Evolutionary conservation across 2,113 vertebrate genomes (phyloP), one percentile per base, ranked within the genome.

Genomic region (Aspidoscelis tigris): DNA sequence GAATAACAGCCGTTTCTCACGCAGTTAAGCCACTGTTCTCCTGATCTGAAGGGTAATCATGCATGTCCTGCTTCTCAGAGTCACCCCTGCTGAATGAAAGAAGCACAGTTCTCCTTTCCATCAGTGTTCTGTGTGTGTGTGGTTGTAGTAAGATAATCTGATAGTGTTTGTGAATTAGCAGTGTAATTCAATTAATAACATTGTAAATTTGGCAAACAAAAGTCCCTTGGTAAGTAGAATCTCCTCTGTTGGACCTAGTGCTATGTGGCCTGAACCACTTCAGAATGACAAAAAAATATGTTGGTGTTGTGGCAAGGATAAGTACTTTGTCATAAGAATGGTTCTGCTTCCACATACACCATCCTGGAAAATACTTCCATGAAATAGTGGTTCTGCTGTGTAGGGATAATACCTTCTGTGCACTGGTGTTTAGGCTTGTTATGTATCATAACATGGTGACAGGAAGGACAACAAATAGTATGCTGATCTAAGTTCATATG

Each of bases 1-100:
- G 96, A 95, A 96, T 95, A 94, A 89, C 85, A 90, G 89, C 89
- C 90, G 93, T 94, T 94, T 94, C 86, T 83, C 92, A 61, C 81
- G 90, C 90, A 64, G 91, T 93, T 94, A 75, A 93, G 92, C 92
- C 88, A 79, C 92, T 5, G 89, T 41, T 93, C 89, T 90, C 91
- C 83, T 83, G 88, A 86, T 93, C 92, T 86, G 84, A 20, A 20
- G 91, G 91, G 89, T 93, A 94, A 94, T 95, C 92, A 85, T 76
- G 90, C 90, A 70, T 94, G 91, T 86, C 91, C 91, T 92, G 91
- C 91, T 3, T 8, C 92, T 89, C 76, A 83, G 77, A 89, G 87
- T 64, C 88, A 84, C 88, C 90, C 88, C 92, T 87, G 86, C 87
- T 53, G 5, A 1, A 84, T 76, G 76, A 66, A 81, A 89, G 73